Percentiles rank a stretch among this genome's conserved stretches.
Evolutionary conservation across 2,797 vertebrate species (phyloP).

Genomic region (Pelodytes ibericus): DNA sequence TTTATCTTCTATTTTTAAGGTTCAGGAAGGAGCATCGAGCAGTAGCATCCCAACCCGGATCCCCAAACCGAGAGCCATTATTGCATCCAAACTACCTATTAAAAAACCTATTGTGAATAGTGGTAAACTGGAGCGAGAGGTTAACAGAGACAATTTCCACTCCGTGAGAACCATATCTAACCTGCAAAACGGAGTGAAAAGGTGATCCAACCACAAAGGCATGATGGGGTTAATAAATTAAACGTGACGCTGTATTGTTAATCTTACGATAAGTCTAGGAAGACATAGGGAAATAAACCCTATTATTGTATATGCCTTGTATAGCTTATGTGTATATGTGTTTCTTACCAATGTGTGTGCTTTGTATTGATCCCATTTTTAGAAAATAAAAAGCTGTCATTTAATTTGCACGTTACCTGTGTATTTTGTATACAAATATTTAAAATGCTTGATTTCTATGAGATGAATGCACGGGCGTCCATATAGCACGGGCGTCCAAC

Average conservation of each 20-base stretch:
- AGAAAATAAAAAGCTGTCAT: constrained; percentile 20
- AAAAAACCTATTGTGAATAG: constrained; percentile 56
- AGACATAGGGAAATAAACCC: not conserved
- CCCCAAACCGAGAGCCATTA: constrained; percentile 83
- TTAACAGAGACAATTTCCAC: constrained; percentile 47
- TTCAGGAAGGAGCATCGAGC: constrained; percentile 75
- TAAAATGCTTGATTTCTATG: no score
- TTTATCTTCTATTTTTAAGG: constrained; percentile 72
- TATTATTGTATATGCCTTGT: not conserved
- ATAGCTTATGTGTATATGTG: no score
- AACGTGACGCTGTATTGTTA: not conserved
- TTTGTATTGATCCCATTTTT: constrained; percentile 38
- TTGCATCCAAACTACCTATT: constrained; percentile 70
- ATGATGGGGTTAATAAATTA: not conserved
- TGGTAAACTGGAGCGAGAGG: constrained; percentile 61
- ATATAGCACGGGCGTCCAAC: no score
- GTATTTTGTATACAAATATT: no score
- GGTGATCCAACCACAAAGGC: constrained; percentile 12
- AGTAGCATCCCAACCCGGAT: constrained; percentile 81
- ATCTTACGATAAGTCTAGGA: not conserved
- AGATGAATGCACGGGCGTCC: no score
- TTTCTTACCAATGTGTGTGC: constrained; percentile 3
- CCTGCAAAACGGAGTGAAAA: constrained; percentile 7
- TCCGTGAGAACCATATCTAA: not conserved
- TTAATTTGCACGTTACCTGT: no score